Evolutionary conservation across 2,888 invertebrate genomes (phyloP).

Genomic region (Lasioglossum leucozonium): DNA sequence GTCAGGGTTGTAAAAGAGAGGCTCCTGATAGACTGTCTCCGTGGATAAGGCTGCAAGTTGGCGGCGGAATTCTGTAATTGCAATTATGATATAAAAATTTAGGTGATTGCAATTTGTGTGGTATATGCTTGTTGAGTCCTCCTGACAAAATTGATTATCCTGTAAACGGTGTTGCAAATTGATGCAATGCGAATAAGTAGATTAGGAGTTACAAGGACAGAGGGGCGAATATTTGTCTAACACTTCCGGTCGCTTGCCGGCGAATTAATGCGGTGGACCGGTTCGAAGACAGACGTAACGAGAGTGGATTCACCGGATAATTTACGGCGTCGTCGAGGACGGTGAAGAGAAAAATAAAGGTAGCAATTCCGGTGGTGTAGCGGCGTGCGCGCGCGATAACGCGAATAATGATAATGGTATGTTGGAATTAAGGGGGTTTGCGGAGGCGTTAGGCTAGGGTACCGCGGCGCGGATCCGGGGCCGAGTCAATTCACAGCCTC

Average conservation of each 20-base stretch:
- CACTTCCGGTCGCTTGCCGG: background rate
- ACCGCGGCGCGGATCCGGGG: background rate
- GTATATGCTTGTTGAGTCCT: too few species aligned
- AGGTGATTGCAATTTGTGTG: too few species aligned
- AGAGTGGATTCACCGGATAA: background rate
- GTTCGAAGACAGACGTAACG: background rate
- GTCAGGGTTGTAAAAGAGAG: too few species aligned
- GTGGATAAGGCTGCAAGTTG: too few species aligned
- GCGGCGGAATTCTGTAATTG: too few species aligned
- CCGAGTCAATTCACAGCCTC: constrained; percentile 1
- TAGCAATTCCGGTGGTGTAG: background rate
- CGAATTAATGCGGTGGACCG: background rate
- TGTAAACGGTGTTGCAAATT: too few species aligned
- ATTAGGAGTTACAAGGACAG: background rate
- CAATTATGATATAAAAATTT: too few species aligned
- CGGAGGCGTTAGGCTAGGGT: background rate
- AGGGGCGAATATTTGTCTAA: background rate
- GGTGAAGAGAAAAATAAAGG: background rate
- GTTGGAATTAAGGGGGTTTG: background rate
- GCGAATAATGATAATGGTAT: background rate
- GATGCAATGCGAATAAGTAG: background rate
- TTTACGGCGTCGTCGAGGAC: background rate
- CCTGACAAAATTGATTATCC: too few species aligned
- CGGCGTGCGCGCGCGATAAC: background rate
- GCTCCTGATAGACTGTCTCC: too few species aligned